Conservation (phyloP, 2,113 vertebrate species). For the cattle (Bos taurus) region DNA sequence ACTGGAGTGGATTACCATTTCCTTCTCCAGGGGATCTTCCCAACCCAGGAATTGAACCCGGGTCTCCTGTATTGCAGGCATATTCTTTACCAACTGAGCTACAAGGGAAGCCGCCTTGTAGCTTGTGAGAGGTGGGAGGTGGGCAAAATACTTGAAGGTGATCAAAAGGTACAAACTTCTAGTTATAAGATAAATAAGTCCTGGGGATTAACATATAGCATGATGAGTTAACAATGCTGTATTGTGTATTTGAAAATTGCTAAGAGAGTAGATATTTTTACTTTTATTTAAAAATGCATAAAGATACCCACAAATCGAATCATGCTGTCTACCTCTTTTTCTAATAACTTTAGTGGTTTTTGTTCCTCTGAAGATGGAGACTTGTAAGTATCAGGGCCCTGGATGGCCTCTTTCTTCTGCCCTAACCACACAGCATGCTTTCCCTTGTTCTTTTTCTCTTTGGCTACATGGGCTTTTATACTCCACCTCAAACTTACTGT, state of each 20-base stretch:
- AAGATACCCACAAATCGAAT: background rate
- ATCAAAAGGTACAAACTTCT: background rate
- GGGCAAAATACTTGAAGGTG: background rate
- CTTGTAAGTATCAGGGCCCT: background rate
- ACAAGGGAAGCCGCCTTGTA: background rate
- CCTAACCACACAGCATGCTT: background rate
- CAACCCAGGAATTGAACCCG: background rate
- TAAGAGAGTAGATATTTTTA: background rate
- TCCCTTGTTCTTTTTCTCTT: background rate
- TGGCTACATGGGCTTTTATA: background rate
- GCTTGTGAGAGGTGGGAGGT: background rate
- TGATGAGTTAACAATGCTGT: background rate
- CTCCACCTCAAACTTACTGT: background rate
- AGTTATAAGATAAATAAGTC: background rate
- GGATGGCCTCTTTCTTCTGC: background rate
- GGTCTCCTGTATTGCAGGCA: background rate
- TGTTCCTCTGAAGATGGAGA: background rate
- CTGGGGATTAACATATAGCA: background rate
- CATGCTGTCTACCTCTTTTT: background rate
- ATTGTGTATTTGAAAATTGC: background rate
- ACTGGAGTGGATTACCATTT: background rate
- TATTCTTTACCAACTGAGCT: background rate
- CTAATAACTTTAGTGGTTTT: background rate
- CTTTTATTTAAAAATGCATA: constrained; percentile 10
- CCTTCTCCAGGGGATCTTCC: background rate